Conservation (phyloP, 2,888 invertebrate species). For the Odontocerum albicorne region DNA sequence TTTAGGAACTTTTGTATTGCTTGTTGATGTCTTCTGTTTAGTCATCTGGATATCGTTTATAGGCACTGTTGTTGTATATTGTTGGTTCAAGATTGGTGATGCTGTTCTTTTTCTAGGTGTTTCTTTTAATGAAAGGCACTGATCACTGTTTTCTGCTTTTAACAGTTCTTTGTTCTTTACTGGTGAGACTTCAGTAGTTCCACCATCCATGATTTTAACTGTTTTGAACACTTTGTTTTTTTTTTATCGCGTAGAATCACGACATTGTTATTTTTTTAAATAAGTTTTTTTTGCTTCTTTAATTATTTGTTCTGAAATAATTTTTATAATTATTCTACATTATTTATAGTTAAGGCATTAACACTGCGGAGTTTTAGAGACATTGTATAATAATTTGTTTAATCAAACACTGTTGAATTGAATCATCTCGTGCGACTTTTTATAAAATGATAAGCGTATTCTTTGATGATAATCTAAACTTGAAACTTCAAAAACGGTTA, state of each 20-base stretch:
- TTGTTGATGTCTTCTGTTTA: slow-evolving; percentile 21
- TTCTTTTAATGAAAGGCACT: not conserved
- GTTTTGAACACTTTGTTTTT: not conserved
- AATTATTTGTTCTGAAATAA: no score
- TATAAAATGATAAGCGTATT: no score
- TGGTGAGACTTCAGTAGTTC: not conserved
- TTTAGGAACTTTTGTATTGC: slow-evolving; percentile 54
- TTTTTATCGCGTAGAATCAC: not conserved
- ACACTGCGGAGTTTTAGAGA: no score
- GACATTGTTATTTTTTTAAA: not conserved
- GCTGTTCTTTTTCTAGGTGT: slow-evolving; percentile 12
- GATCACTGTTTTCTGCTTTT: not conserved
- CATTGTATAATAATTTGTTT: no score
- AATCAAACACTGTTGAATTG: no score
- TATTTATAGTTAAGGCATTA: no score
- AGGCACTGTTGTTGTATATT: slow-evolving; percentile 9
- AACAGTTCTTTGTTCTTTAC: not conserved
- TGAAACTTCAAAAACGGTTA: no score
- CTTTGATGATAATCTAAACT: no score
- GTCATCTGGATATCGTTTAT: not conserved
- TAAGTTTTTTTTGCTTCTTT: not conserved
- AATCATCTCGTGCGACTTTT: no score
- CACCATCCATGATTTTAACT: slow-evolving; percentile 26
- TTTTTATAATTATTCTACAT: no score
- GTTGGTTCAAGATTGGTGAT: slow-evolving; percentile 16